A percentile compares a stretch with the other conserved stretches of the same genome.
Evolutionary conservation across 1,140 invertebrate species (phyloP).

Genomic region (Drosophila bipectinata): DNA sequence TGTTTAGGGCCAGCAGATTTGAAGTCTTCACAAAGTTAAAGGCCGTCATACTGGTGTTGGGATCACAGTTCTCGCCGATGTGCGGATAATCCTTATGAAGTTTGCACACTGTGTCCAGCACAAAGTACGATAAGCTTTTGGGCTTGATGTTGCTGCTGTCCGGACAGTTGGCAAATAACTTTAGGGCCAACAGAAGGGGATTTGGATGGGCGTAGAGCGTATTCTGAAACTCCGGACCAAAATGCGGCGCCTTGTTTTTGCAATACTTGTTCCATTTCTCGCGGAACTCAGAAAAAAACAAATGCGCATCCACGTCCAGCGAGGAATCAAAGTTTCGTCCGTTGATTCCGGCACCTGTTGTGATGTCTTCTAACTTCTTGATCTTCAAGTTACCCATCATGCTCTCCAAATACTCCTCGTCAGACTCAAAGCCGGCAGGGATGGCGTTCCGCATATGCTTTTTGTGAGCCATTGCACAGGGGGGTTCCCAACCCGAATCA

Average conservation of each 20-base stretch:
- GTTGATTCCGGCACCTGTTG: slow-evolving; percentile 75
- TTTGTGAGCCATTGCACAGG: slow-evolving; percentile 40
- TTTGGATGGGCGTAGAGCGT: slow-evolving; percentile 85
- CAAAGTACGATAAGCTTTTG: slow-evolving; percentile 86
- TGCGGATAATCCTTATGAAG: slow-evolving; percentile 71
- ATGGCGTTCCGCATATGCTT: slow-evolving; percentile 33
- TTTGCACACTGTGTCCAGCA: slow-evolving; percentile 86
- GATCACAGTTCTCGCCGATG: slow-evolving; percentile 72
- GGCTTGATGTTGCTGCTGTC: slow-evolving; percentile 86
- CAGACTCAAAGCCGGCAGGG: slow-evolving; percentile 71
- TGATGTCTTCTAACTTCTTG: slow-evolving; percentile 76
- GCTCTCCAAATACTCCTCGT: slow-evolving; percentile 61
- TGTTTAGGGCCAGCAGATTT: slow-evolving; percentile 85
- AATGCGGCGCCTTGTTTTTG: slow-evolving; percentile 84
- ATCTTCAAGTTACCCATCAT: slow-evolving; percentile 69
- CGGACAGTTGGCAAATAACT: slow-evolving; percentile 86
- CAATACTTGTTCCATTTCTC: slow-evolving; percentile 85
- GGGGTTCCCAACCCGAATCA: background rate
- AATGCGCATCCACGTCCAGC: slow-evolving; percentile 52
- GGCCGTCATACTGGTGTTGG: slow-evolving; percentile 86
- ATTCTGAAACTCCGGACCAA: slow-evolving; percentile 83
- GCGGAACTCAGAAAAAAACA: slow-evolving; percentile 70
- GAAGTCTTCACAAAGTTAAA: slow-evolving; percentile 86
- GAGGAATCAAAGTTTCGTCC: slow-evolving; percentile 72
- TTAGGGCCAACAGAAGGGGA: slow-evolving; percentile 85